Evolutionary conservation across 2,888 invertebrate genomes (phyloP).

Genomic region (Temnothorax ravouxi): DNA sequence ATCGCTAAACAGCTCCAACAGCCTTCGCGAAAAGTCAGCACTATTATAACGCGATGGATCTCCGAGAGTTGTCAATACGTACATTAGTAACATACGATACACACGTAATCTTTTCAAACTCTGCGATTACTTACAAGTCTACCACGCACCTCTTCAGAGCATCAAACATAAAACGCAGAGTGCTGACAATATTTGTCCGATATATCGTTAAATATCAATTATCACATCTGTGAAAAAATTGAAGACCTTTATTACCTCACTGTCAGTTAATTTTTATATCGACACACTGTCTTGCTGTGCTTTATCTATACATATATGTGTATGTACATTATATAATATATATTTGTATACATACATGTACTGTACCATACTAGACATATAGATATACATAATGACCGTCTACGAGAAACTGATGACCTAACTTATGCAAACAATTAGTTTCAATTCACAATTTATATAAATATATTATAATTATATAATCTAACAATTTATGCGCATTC

Average conservation of each 20-base stretch:
- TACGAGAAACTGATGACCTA: neutral
- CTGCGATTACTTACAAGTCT: slow-evolving; percentile 38
- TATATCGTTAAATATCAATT: slow-evolving; percentile 42
- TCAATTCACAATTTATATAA: neutral
- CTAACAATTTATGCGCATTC: no score
- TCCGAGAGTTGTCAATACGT: slow-evolving; percentile 2
- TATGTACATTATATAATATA: no score
- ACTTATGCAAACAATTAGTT: neutral
- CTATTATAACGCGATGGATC: neutral
- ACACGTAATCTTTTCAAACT: slow-evolving; percentile 25
- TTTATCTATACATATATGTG: neutral
- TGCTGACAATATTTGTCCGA: slow-evolving; percentile 5
- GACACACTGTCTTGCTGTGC: neutral
- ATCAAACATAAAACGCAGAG: slow-evolving; percentile 36
- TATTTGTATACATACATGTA: neutral
- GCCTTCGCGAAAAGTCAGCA: neutral
- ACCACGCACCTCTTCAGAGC: neutral
- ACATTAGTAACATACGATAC: slow-evolving; percentile 23
- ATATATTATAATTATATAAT: neutral
- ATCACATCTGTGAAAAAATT: slow-evolving; percentile 40
- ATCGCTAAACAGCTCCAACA: neutral
- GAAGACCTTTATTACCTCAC: neutral
- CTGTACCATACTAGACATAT: neutral
- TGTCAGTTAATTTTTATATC: neutral
- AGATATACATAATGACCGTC: neutral